Conservation (phyloP, 2,888 invertebrate genomes). For the Abscondita cerata region DNA sequence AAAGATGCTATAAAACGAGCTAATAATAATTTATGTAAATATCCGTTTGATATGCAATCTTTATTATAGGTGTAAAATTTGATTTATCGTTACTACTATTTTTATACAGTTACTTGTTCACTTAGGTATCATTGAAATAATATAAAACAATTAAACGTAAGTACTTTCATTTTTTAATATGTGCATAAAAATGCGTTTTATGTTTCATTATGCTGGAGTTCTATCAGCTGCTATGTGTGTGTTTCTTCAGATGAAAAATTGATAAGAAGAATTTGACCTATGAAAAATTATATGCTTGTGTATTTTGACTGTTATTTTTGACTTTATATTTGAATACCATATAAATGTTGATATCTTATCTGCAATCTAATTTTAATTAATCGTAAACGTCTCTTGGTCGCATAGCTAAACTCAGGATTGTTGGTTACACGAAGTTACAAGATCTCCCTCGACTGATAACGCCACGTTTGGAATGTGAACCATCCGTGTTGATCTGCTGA, state of each 20-base stretch:
- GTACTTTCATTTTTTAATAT: too few species aligned
- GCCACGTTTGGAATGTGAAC: slow-evolving; percentile 50
- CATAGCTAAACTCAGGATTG: slow-evolving; percentile 50
- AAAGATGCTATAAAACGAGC: too few species aligned
- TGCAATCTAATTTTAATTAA: slow-evolving; percentile 56
- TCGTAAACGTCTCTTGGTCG: slow-evolving; percentile 53
- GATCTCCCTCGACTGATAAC: slow-evolving; percentile 50
- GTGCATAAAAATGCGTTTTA: too few species aligned
- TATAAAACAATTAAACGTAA: too few species aligned
- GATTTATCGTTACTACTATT: too few species aligned
- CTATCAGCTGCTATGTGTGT: not conserved
- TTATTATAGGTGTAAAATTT: too few species aligned
- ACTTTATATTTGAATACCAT: slow-evolving; percentile 30
- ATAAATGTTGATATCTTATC: slow-evolving; percentile 48
- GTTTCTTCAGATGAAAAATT: slow-evolving; percentile 7
- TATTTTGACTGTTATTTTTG: slow-evolving; percentile 26
- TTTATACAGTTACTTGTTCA: too few species aligned
- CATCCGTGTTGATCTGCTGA: slow-evolving; percentile 51
- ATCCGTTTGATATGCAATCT: too few species aligned
- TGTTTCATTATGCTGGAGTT: too few species aligned
- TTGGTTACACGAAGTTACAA: slow-evolving; percentile 47
- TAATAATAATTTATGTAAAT: too few species aligned
- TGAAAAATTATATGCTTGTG: slow-evolving; percentile 12
- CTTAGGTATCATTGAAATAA: too few species aligned
- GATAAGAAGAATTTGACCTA: slow-evolving; percentile 15